A percentile compares a stretch with the other conserved stretches of the same genome.
Conservation (phyloP, 2,888 invertebrate genomes). For the Caenorhabditis becei region DNA sequence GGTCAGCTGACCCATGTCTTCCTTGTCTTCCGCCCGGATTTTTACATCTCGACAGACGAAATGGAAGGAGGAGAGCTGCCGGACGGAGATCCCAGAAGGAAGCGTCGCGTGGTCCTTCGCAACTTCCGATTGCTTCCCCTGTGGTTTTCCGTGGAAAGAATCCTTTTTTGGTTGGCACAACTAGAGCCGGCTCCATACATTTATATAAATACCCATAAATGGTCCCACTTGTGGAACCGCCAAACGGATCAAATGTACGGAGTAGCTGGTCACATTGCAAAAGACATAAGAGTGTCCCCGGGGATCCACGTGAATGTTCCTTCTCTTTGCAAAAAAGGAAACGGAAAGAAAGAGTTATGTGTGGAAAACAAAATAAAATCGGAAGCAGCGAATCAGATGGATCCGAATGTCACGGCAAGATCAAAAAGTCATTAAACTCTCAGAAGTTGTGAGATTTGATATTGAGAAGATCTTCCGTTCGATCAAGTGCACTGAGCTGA, state of each 20-base stretch:
- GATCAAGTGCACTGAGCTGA: neutral
- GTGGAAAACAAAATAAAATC: constrained; percentile 23
- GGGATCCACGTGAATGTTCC: constrained; percentile 17
- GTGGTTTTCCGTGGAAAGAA: constrained; percentile 11
- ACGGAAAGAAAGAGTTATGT: constrained; percentile 7
- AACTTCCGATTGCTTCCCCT: constrained; percentile 53
- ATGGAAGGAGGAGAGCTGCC: constrained; percentile 3
- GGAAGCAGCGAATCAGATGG: constrained; percentile 20
- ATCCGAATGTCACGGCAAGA: constrained; percentile 6
- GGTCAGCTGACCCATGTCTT: constrained; percentile 56
- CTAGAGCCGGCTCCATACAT: neutral
- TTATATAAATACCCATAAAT: constrained; percentile 37
- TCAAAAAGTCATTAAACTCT: constrained; percentile 17
- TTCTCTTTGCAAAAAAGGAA: constrained; percentile 17
- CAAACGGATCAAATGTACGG: neutral
- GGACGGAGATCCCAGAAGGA: constrained; percentile 28
- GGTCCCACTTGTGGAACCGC: neutral
- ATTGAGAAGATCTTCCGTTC: neutral
- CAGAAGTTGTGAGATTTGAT: neutral
- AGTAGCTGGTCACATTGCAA: constrained; percentile 5
- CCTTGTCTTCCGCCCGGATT: constrained; percentile 23
- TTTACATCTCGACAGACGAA: constrained; percentile 10
- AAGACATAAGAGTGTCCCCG: constrained; percentile 1
- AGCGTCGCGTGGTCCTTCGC: constrained; percentile 48
- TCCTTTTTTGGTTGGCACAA: neutral